Evolutionary conservation across 1,140 invertebrate species (phyloP), one percentile per base, ranked within the genome.

Genomic region (Heterodera carotae): DNA sequence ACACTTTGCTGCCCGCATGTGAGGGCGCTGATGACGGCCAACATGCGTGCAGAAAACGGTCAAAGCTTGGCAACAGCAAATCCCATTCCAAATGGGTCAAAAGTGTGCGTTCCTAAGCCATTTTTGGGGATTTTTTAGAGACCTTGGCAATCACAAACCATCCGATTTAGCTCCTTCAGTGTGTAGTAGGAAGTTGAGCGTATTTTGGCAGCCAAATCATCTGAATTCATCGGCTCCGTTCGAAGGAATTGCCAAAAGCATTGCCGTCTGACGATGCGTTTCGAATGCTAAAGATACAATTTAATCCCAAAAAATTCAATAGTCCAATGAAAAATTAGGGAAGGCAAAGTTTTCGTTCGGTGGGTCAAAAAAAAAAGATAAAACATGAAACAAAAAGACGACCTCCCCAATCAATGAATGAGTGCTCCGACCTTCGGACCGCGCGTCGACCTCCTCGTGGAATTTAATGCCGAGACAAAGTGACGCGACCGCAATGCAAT

Each of bases 41-140:
- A 43, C 69, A 70, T 70, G 69, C 69, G 34, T 39, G 31, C n/a
- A 70, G 59, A 70, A 70, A 70, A 36, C 69, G 69, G 69, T 70
- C 69, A 70, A 70, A 70, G 43, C 33, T 70, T 48, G 69, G 69
- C n/a, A 70, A 22, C 18, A 70, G 22, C 31, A 70, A 70, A 70
- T 70, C 69, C 69, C 69, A 70, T 56, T 48, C 59, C 48, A 70
- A 59, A 8, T 59, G 48, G 22, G 69, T 18, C 48, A 70, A 59
- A 22, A 70, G 59, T 43, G 69, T 70, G 18, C 69, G 69, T 8
- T 70, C 69, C 48, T 53, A 53, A 53, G n/a, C n/a, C n/a, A n/a
- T n/a, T n/a, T n/a, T n/a, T n/a, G n/a, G n/a, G n/a, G n/a, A n/a
- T n/a, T n/a, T n/a, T n/a, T n/a, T n/a, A n/a, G n/a, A n/a, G n/a